Conservation (phyloP, 92 coral and sea anemone species). For the Epizoanthus illoricatus region DNA sequence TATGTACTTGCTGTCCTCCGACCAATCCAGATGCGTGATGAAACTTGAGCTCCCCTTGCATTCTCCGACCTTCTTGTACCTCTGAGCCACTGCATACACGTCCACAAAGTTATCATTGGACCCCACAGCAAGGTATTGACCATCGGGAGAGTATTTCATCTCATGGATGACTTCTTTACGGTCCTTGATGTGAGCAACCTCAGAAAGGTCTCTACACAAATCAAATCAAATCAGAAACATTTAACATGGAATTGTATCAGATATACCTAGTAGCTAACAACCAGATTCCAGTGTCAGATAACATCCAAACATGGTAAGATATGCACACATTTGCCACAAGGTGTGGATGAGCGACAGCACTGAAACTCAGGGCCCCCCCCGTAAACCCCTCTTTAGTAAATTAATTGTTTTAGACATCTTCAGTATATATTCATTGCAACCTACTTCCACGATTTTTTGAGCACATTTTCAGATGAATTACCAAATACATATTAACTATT, state of each 20-base stretch:
- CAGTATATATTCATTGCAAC: too few species aligned
- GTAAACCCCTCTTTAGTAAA: too few species aligned
- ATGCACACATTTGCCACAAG: too few species aligned
- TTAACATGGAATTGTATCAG: background rate
- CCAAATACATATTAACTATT: too few species aligned
- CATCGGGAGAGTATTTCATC: constrained; percentile 96
- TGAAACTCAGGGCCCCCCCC: background rate
- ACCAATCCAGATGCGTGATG: constrained; percentile 98
- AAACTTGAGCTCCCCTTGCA: constrained; percentile 98
- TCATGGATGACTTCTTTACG: constrained; percentile 97
- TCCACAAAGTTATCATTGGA: constrained; percentile 99
- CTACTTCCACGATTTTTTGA: too few species aligned
- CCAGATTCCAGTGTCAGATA: background rate
- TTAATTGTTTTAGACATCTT: too few species aligned
- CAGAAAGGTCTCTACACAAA: constrained; percentile 84
- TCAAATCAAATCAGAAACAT: background rate
- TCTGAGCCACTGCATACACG: constrained; percentile 89
- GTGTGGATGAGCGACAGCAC: background rate
- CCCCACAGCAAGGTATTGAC: constrained; percentile 95
- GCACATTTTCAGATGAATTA: too few species aligned
- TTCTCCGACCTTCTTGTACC: constrained; percentile 98
- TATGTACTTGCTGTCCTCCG: constrained; percentile 91
- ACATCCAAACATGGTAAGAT: background rate
- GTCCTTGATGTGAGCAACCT: constrained; percentile 83
- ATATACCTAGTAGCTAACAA: background rate